Percentiles rank a stretch among this genome's conserved stretches.
These are phyloP conservation scores for Dallia pectoralis DNA, from an alignment of 2,797 vertebrate genomes.

Conservation along the genomic window DNA sequence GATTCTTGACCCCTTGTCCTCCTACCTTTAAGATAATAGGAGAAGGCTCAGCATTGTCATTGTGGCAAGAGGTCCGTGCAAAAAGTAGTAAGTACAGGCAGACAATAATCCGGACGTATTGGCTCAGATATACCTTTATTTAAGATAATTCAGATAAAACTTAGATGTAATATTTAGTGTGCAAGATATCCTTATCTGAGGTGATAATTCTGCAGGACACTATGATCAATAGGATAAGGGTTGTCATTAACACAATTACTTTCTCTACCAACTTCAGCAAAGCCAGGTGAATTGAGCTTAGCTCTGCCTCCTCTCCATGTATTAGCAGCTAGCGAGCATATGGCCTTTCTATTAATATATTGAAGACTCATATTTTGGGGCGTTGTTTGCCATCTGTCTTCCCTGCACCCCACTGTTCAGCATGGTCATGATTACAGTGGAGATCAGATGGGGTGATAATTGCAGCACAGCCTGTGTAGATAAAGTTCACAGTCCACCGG, in stretches of 20 bases:
- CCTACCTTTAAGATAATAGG: too few relatives aligned
- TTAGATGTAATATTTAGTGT: too few relatives aligned
- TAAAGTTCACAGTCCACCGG: conserved; percentile 6
- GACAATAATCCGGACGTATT: too few relatives aligned
- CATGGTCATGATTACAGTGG: conserved; percentile 12
- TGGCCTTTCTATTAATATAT: conserved; percentile 54
- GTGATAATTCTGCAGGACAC: too few relatives aligned
- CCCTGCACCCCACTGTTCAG: conserved; percentile 14
- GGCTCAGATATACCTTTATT: too few relatives aligned
- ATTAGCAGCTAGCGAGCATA: conserved; percentile 33
- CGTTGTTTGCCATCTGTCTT: conserved; percentile 35
- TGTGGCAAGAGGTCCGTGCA: too few relatives aligned
- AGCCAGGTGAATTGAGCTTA: background rate
- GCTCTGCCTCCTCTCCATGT: background rate
- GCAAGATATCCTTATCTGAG: too few relatives aligned
- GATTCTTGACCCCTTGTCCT: too few relatives aligned
- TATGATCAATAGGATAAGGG: too few relatives aligned
- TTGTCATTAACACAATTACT: background rate
- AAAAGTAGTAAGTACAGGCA: too few relatives aligned
- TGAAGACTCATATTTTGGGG: conserved; percentile 45
- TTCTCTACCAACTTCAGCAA: background rate
- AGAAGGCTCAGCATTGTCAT: too few relatives aligned
- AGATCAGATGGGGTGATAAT: conserved; percentile 26
- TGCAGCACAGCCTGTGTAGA: conserved; percentile 10
- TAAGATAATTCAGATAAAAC: too few relatives aligned